Evolutionary conservation across 2,797 vertebrate genomes (phyloP).

Genomic region (Denticeps clupeoides): DNA sequence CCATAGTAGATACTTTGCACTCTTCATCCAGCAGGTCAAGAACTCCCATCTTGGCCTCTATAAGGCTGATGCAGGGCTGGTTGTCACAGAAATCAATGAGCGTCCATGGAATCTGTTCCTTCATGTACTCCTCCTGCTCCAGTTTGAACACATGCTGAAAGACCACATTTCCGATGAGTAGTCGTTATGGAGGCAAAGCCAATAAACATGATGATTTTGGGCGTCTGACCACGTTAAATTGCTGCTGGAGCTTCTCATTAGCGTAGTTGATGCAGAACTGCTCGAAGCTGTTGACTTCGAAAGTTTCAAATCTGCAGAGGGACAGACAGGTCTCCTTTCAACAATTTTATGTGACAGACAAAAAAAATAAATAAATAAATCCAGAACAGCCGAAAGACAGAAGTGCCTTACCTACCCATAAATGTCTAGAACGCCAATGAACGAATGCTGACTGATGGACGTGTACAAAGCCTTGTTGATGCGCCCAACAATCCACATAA

Average conservation of each 20-base stretch:
- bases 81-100: conserved; percentile 97
- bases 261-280: conserved; percentile 99
- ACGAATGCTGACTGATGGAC: conserved; percentile 72
- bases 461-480: conserved; percentile 80
- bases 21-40: conserved; percentile 94
- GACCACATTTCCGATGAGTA: background rate
- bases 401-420: conserved; percentile 71
- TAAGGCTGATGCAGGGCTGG: conserved; percentile 92
- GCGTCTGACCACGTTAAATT: conserved; percentile 96
- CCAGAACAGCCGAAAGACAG: background rate
- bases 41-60: conserved; percentile 87
- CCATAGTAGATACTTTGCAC: conserved; percentile 92
- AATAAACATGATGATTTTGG: too few species aligned
- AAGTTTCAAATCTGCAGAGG: conserved; percentile 85
- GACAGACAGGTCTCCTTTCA: too few species aligned
- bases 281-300: conserved; percentile 96
- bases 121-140: conserved; percentile 96
- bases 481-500: conserved; percentile 78
- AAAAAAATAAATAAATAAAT: background rate
- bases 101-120: conserved; percentile 92
- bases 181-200: too few species aligned
- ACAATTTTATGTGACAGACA: background rate
- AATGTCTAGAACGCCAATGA: conserved; percentile 94
- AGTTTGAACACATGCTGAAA: conserved; percentile 93
- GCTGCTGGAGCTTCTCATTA: conserved; percentile 96